Evolutionary conservation across 2,113 vertebrate genomes (phyloP).

Genomic region (human): GRCh38 chr14:66507001-66507500

Average conservation of each 20-base stretch:
- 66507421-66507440: neutral
- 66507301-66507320: neutral
- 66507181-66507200: neutral
- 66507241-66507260: conserved; percentile 25
- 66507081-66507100: conserved; percentile 29
- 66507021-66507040: neutral
- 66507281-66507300: conserved; percentile 6
- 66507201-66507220: neutral
- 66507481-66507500: neutral
- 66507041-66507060: neutral
- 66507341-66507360: neutral
- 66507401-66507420: neutral
- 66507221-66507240: conserved; percentile 39
- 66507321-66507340: neutral
- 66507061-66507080: neutral
- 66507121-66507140: neutral
- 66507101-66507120: neutral
- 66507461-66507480: neutral
- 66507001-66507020: neutral
- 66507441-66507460: neutral
- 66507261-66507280: neutral
- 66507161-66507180: neutral
- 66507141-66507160: neutral
- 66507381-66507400: neutral
- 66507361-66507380: neutral